phyloP scores from a whole-genome alignment of 64 coral and sea anemone species.

The Cladopsammia gracilis region DNA sequence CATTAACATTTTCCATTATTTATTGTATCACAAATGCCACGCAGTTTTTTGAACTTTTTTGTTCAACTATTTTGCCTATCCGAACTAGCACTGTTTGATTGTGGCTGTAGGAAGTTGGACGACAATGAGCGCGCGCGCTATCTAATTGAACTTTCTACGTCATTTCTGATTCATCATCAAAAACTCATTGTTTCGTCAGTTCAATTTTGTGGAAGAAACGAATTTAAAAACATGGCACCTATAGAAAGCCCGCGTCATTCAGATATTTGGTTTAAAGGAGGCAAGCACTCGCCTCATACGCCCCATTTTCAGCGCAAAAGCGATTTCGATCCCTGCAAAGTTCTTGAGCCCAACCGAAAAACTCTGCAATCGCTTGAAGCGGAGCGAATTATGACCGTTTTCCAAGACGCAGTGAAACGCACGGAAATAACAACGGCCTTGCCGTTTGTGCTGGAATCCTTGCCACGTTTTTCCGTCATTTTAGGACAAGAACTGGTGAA shows the following conservation, averaged over 20 bases:
- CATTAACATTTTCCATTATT: too few relatives aligned
- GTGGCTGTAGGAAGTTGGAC: not conserved
- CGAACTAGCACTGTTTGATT: too few relatives aligned
- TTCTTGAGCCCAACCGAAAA: slow-evolving; percentile 76
- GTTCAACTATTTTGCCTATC: not conserved
- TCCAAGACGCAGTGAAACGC: slow-evolving; percentile 68
- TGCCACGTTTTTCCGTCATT: slow-evolving; percentile 70
- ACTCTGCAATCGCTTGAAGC: slow-evolving; percentile 71
- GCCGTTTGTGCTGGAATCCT: slow-evolving; percentile 34
- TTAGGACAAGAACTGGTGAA: slow-evolving; percentile 60
- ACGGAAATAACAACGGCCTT: slow-evolving; percentile 66
- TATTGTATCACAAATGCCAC: too few relatives aligned
- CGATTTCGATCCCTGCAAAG: slow-evolving; percentile 40
- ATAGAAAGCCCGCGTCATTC: slow-evolving; percentile 14
- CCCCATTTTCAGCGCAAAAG: not conserved
- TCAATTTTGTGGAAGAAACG: not conserved
- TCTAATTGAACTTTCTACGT: not conserved
- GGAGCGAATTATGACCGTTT: slow-evolving; percentile 75
- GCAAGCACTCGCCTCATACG: not conserved
- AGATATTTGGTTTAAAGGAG: not conserved
- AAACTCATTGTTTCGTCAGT: not conserved
- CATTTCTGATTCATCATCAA: not conserved
- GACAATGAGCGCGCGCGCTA: not conserved
- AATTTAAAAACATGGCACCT: slow-evolving; percentile 15
- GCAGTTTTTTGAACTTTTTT: not conserved